phyloP scores from a whole-genome alignment of 2,113 vertebrate species.

The Sinocyclocheilus anophthalmus region DNA sequence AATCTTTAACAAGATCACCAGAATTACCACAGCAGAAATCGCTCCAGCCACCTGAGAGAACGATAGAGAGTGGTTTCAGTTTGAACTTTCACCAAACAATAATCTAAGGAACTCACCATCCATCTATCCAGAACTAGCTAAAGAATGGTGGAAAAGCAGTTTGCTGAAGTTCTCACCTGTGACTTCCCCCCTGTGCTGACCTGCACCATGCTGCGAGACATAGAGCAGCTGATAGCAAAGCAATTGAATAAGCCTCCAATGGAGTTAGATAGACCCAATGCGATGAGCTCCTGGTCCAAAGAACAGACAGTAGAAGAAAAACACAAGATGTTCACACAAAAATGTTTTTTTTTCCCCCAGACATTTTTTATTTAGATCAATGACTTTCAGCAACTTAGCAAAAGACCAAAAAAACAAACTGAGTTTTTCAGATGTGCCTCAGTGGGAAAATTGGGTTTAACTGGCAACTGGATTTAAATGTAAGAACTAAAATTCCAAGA shows the following conservation, averaged over 20 bases:
- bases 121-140: neutral
- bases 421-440: neutral
- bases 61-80: neutral
- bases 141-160: neutral
- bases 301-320: conserved; percentile 7
- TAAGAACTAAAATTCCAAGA: neutral
- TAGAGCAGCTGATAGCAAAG: conserved; percentile 91
- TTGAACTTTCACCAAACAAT: too few species aligned
- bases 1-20: conserved; percentile 88
- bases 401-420: neutral
- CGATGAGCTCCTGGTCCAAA: conserved; percentile 85
- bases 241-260: conserved; percentile 90
- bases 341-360: neutral
- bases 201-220: conserved; percentile 92
- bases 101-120: neutral
- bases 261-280: conserved; percentile 86
- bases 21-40: conserved; percentile 85
- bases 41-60: conserved; percentile 83
- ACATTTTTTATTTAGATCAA: neutral
- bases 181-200: conserved; percentile 90
- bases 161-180: conserved; percentile 76
- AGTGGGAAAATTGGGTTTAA: neutral
- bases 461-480: neutral
- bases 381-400: too few species aligned
- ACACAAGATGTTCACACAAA: neutral